phyloP scores from a whole-genome alignment of 2,888 invertebrate species.

The Volucella inflata region DNA sequence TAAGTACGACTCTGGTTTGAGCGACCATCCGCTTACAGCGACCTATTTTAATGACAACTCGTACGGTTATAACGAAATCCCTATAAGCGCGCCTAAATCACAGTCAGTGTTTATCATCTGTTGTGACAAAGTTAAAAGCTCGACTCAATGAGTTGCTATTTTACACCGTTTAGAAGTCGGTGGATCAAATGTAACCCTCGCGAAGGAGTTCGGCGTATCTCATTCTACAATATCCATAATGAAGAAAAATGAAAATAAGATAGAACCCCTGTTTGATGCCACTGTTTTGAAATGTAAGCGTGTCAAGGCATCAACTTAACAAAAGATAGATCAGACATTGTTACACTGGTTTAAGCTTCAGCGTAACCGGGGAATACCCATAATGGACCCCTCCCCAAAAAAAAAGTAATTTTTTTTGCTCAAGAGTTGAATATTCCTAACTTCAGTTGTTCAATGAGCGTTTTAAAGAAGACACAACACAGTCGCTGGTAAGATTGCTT shows the following conservation, averaged over 20 bases:
- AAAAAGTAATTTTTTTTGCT: not conserved
- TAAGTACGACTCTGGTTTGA: no score
- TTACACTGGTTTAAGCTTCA: not conserved
- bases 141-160: slow-evolving; percentile 27
- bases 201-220: slow-evolving; percentile 13
- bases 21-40: no score
- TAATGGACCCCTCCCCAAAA: slow-evolving; percentile 1
- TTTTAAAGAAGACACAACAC: not conserved
- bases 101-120: no score
- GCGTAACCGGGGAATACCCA: not conserved
- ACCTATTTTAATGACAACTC: no score
- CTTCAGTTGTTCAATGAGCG: slow-evolving; percentile 6
- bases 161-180: slow-evolving; percentile 9
- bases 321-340: slow-evolving; percentile 1
- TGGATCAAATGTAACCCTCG: slow-evolving; percentile 6
- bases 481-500: slow-evolving; percentile 21
- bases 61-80: no score
- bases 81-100: no score
- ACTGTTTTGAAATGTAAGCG: slow-evolving; percentile 14
- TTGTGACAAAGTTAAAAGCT: no score
- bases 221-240: slow-evolving; percentile 22
- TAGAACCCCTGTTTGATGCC: not conserved
- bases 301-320: slow-evolving; percentile 2
- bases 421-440: slow-evolving; percentile 1
- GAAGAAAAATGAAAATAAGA: slow-evolving; percentile 21